Conservation (phyloP, 2,888 invertebrate genomes). For the Gibbula magus region DNA sequence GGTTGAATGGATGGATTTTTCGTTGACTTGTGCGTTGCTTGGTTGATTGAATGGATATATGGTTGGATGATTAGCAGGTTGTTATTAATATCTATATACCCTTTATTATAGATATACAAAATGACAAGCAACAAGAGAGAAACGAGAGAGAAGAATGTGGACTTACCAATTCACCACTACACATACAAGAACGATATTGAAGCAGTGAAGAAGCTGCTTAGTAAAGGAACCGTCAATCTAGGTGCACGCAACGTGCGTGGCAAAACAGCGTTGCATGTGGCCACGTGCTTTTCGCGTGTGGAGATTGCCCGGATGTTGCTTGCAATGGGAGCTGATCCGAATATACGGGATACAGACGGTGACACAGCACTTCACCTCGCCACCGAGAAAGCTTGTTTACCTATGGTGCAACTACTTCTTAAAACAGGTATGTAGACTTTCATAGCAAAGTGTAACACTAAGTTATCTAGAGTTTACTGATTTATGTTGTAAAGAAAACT, state of each 20-base stretch:
- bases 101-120: too few species aligned
- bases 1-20: too few species aligned
- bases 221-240: background rate
- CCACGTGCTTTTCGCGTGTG: background rate
- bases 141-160: too few species aligned
- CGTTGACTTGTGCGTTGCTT: too few species aligned
- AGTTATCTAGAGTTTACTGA: too few species aligned
- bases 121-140: too few species aligned
- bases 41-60: too few species aligned
- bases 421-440: slow-evolving; percentile 35
- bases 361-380: slow-evolving; percentile 48
- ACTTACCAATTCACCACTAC: background rate
- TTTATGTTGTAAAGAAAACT: too few species aligned
- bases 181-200: slow-evolving; percentile 14
- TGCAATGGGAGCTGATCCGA: slow-evolving; percentile 43
- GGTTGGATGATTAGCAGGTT: too few species aligned
- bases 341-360: slow-evolving; percentile 38
- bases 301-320: slow-evolving; percentile 15
- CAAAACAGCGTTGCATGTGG: background rate
- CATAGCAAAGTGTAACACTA: too few species aligned
- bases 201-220: background rate
- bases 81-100: too few species aligned
- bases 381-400: slow-evolving; percentile 41
- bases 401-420: slow-evolving; percentile 38
- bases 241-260: background rate